These are phyloP conservation scores for Stomatorhinus ivindoensis DNA, from an alignment of 2,113 vertebrate species.

Conservation along the genomic window DNA sequence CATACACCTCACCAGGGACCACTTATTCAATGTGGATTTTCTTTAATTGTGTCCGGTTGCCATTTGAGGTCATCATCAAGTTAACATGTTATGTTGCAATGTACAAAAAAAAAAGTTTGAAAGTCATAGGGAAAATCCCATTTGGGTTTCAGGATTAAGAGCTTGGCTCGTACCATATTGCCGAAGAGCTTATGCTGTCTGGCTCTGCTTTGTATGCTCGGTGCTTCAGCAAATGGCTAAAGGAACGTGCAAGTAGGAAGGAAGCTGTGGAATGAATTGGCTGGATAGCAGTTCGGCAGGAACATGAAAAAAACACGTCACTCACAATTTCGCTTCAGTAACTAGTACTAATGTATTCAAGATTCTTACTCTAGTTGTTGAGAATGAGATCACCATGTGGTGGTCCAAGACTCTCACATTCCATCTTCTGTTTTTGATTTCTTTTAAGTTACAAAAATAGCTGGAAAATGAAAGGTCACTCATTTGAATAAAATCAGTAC, in stretches of 20 bases:
- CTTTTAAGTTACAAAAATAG: conserved; percentile 20
- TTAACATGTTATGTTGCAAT: background rate
- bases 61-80: background rate
- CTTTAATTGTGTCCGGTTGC: background rate
- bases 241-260: background rate
- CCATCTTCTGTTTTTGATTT: background rate
- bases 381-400: background rate
- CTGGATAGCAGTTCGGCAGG: background rate
- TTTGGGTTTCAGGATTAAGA: background rate
- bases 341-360: background rate
- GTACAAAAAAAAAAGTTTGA: background rate
- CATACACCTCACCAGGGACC: background rate
- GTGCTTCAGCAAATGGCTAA: background rate
- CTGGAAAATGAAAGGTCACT: conserved; percentile 49
- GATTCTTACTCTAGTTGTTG: background rate
- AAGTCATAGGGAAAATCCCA: background rate
- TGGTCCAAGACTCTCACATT: background rate
- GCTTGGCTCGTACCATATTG: background rate
- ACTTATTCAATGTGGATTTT: background rate
- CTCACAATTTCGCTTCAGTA: background rate
- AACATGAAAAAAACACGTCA: background rate
- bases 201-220: background rate
- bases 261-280: background rate
- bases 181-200: background rate
- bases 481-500: conserved; percentile 63